Percentiles rank a stretch among this genome's conserved stretches.
Conservation (phyloP, 92 coral and sea anemone species). For the Actinernus sp. region DNA sequence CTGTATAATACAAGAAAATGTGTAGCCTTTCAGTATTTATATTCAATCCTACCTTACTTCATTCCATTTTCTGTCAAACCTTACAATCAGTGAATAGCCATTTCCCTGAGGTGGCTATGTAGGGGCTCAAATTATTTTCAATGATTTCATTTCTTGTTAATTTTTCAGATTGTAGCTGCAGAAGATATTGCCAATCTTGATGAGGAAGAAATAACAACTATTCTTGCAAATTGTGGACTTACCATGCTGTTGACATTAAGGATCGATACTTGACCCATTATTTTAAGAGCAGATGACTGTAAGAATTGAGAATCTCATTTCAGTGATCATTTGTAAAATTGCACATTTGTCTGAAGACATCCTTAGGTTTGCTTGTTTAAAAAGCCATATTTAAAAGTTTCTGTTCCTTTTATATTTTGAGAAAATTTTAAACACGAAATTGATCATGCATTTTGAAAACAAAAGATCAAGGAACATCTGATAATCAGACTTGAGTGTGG, state of each 20-base stretch:
- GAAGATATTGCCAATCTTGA: slow-evolving; percentile 47
- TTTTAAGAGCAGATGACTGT: neutral
- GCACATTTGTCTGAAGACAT: slow-evolving; percentile 3
- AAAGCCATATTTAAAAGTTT: slow-evolving; percentile 2
- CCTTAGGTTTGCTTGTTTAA: slow-evolving; percentile 4
- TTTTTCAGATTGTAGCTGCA: slow-evolving; percentile 56
- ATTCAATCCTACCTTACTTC: no score
- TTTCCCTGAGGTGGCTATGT: slow-evolving; percentile 8
- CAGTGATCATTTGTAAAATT: slow-evolving; percentile 6
- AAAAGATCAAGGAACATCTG: no score
- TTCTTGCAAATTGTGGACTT: slow-evolving; percentile 59
- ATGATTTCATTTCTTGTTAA: slow-evolving; percentile 20
- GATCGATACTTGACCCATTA: slow-evolving; percentile 19
- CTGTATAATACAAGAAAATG: no score
- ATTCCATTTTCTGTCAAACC: no score
- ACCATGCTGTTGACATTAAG: slow-evolving; percentile 57
- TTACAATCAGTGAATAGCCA: slow-evolving; percentile 21
- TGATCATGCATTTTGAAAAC: no score
- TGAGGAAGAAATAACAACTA: slow-evolving; percentile 43
- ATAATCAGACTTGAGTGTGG: no score
- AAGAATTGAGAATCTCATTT: no score
- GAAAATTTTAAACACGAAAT: no score
- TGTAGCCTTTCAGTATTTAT: neutral
- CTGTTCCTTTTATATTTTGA: slow-evolving; percentile 7
- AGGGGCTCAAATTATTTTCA: slow-evolving; percentile 6